Base-by-base conservation (phyloP, 2,888 invertebrate genomes). In the Drosophila dives region DNA sequence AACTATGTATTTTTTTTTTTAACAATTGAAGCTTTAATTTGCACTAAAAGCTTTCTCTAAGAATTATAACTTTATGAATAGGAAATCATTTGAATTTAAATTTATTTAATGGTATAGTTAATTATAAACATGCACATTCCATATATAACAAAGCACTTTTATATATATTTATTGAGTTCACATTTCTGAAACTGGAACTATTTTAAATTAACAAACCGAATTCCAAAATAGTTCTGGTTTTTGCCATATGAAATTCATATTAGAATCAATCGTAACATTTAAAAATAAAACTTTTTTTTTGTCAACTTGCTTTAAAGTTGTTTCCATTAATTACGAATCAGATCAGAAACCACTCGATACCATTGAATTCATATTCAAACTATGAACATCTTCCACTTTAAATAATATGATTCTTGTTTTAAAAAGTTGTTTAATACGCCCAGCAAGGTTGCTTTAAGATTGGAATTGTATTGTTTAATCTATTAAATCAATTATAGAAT, bases 341-440 rank as follows among this genome's bases (percentile, higher is more conserved):
- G 68, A 54, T 59, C 48, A 77, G n/a, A 29, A 33, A 45, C 45
- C 61, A 64, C 48, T 63, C 20, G 53, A 70, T 54, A 61, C 17
- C 17, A 69, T 59, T 70, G 23, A 61, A 53, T 64, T 60, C n/a
- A 54, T 65, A 65, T 65, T 62, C 51, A 59, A 54, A 12, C 23
- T 33, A 32, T 62, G 36, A 72, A 53, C 34, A 56, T 62, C 65
- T 63, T 62, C 54, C 49, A 51, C 34, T 67, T 53, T 12, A 49
- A 54, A 42, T 48, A 51, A 62, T 51, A 53, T 23, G 36, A 62
- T 56, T 50, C 29, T 67, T 23, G 53, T 59, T 73, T 86, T 72
- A 66, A 80, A 83, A 84, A 83, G 84, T 77, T 72, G 81, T 75
- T 80, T 65, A 38, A 48, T 33, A 33, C 58, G 56, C 29, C 23